These are phyloP conservation scores for Aurelia sp. DNA, from an alignment of 30 jellyfish, hydroid and myxozoan genomes.

Conservation along the genomic window DNA sequence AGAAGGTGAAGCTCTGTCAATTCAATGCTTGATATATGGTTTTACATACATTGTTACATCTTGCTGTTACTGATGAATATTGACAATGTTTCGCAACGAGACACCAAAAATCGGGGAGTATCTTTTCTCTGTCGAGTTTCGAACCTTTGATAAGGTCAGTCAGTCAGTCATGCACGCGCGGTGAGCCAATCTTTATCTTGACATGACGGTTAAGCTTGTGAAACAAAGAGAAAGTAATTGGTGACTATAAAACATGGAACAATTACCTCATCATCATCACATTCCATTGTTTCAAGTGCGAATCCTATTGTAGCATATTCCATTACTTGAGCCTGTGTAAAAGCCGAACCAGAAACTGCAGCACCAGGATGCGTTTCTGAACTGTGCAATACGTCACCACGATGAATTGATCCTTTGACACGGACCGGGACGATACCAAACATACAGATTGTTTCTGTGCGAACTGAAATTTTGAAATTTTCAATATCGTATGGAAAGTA, in stretches of 20 bases:
- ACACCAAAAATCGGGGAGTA: background rate
- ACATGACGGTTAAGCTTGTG: too few relatives aligned
- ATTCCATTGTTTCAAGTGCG: constrained; percentile 19
- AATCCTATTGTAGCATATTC: constrained; percentile 16
- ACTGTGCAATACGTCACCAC: constrained; percentile 6
- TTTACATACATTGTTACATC: too few relatives aligned
- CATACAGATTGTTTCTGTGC: constrained; percentile 40
- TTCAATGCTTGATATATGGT: too few relatives aligned
- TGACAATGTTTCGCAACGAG: too few relatives aligned
- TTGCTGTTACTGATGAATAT: too few relatives aligned
- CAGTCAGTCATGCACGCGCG: too few relatives aligned
- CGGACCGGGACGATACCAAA: constrained; percentile 39
- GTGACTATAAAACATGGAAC: background rate
- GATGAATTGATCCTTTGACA: constrained; percentile 9
- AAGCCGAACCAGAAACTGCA: constrained; percentile 5
- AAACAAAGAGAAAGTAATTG: background rate
- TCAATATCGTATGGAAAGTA: too few relatives aligned
- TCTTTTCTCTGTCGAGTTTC: background rate
- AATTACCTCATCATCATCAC: constrained; percentile 15
- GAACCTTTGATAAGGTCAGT: too few relatives aligned
- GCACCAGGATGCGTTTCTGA: constrained; percentile 12
- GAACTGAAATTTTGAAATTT: background rate
- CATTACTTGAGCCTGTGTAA: background rate
- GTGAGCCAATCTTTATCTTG: too few relatives aligned
- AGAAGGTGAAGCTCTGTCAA: too few relatives aligned